Conservation (phyloP, 2,888 invertebrate species). For the Adineta ricciae region DNA sequence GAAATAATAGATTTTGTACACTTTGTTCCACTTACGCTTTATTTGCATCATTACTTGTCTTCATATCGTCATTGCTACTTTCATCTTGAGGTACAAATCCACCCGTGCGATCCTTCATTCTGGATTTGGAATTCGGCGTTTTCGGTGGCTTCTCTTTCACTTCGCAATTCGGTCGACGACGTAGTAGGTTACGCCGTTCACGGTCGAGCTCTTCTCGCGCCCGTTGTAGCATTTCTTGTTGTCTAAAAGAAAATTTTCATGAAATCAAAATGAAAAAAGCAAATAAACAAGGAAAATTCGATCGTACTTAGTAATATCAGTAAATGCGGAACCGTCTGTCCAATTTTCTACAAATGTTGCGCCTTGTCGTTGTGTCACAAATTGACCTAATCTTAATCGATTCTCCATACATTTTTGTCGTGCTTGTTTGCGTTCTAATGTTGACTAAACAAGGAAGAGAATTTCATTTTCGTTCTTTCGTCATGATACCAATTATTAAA, state of each 20-base stretch:
- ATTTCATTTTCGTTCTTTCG: no score
- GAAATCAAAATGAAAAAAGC: no score
- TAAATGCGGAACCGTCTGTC: slow-evolving; percentile 97
- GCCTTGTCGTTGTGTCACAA: slow-evolving; percentile 94
- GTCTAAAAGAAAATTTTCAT: slow-evolving; percentile 54
- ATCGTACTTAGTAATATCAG: slow-evolving; percentile 75
- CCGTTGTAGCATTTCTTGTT: slow-evolving; percentile 88
- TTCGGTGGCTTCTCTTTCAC: not conserved
- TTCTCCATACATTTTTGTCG: slow-evolving; percentile 97
- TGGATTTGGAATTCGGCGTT: not conserved
- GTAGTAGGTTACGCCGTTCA: slow-evolving; percentile 66
- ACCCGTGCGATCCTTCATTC: not conserved
- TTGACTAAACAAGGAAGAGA: not conserved
- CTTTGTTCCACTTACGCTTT: not conserved
- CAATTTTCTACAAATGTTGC: slow-evolving; percentile 99
- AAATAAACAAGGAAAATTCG: not conserved
- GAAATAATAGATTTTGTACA: not conserved
- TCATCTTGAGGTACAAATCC: not conserved
- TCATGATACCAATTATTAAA: no score
- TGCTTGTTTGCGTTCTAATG: slow-evolving; percentile 52
- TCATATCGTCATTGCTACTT: slow-evolving; percentile 14
- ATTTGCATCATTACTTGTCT: slow-evolving; percentile 1
- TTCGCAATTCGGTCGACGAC: slow-evolving; percentile 24
- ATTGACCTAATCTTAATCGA: slow-evolving; percentile 89
- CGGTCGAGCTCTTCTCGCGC: slow-evolving; percentile 94